Percentiles rank a stretch among this genome's conserved stretches.
Conservation (phyloP, 2,113 vertebrate species). For the Siniperca chuatsi region DNA sequence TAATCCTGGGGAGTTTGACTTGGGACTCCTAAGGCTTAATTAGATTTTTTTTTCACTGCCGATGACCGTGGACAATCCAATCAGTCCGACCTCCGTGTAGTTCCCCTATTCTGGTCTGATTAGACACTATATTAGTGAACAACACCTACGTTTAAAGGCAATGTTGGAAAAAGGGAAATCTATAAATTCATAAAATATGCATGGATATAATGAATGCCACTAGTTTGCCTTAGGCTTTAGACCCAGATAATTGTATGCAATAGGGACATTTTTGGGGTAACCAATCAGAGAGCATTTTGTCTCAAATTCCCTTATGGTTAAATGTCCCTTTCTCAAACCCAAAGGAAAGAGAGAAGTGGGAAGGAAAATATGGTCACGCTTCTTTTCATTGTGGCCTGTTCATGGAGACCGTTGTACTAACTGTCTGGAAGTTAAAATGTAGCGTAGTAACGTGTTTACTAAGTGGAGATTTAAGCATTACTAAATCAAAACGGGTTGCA, state of each 20-base stretch:
- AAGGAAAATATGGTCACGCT: neutral
- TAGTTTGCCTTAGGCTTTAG: constrained; percentile 8
- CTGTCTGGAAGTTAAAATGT: no score
- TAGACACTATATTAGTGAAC: constrained; percentile 21
- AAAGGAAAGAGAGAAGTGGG: neutral
- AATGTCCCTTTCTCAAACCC: neutral
- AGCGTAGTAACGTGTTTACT: neutral
- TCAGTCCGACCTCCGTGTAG: constrained; percentile 68
- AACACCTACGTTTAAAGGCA: constrained; percentile 46
- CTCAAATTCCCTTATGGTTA: neutral
- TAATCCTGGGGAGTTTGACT: constrained; percentile 78
- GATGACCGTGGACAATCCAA: constrained; percentile 80
- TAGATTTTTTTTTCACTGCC: constrained; percentile 74
- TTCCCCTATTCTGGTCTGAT: constrained; percentile 56
- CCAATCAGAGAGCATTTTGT: neutral
- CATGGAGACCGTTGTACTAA: neutral
- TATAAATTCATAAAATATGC: constrained; percentile 40
- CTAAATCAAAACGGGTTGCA: neutral
- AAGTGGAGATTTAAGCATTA: neutral
- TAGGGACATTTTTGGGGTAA: neutral
- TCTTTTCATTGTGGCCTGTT: neutral
- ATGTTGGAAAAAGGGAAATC: constrained; percentile 25
- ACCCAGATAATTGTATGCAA: neutral
- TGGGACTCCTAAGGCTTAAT: constrained; percentile 76
- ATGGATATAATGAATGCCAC: constrained; percentile 23